Percentiles rank a stretch among this genome's conserved stretches.
Evolutionary conservation across 2,888 invertebrate species (phyloP).

Genomic region (Caenorhabditis sp.): DNA sequence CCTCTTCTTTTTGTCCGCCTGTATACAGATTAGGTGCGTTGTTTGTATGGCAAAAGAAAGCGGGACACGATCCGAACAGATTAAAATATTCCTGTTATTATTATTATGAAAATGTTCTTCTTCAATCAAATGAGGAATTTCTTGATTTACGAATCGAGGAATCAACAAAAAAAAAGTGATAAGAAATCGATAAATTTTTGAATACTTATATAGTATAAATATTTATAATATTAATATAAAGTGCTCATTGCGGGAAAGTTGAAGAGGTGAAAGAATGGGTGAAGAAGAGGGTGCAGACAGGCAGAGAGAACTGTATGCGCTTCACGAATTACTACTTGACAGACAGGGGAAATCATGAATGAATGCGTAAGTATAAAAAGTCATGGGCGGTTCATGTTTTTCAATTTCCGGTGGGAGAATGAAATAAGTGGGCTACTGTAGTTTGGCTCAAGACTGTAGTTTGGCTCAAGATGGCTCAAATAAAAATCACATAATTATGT

Average conservation of each 20-base stretch:
- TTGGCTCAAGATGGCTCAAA: too few species aligned
- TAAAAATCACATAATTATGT: too few species aligned
- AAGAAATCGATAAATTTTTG: neutral
- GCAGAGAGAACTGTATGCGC: neutral
- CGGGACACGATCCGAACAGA: neutral
- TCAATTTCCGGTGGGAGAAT: too few species aligned
- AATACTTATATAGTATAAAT: neutral
- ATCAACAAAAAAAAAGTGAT: too few species aligned
- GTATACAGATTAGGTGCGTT: neutral
- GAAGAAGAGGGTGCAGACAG: slow-evolving; percentile 9
- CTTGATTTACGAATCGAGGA: too few species aligned
- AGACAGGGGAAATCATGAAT: neutral
- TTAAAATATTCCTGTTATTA: slow-evolving; percentile 1
- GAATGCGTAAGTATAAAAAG: neutral
- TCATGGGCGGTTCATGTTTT: neutral
- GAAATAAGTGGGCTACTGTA: too few species aligned
- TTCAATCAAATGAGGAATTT: too few species aligned
- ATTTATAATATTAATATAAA: neutral
- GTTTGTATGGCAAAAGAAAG: neutral
- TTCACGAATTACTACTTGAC: neutral
- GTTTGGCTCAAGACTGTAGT: too few species aligned
- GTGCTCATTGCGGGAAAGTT: neutral
- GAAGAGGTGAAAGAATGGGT: slow-evolving; percentile 1
- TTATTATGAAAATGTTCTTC: too few species aligned
- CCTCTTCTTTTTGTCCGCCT: neutral